These are phyloP conservation scores for Dipodomys merriami DNA, from an alignment of 2,113 vertebrate species.

Conservation along the genomic window DNA sequence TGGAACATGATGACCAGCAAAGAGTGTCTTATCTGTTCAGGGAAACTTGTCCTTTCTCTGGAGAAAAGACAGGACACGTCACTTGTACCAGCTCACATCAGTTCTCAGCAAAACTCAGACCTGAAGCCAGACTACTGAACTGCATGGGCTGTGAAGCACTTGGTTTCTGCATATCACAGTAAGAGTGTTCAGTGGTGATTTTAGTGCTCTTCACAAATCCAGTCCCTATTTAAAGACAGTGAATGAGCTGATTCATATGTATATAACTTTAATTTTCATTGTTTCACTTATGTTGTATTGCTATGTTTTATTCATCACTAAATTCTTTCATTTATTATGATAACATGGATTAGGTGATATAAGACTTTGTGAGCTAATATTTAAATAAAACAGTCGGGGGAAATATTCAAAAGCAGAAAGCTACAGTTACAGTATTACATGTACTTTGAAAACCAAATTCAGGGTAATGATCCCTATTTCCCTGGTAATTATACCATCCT, in stretches of 20 bases:
- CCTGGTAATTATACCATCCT: not conserved
- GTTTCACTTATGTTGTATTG: too few species aligned
- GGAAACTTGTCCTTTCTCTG: not conserved
- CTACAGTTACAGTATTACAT: not conserved
- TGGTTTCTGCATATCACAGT: not conserved
- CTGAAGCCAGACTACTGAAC: not conserved
- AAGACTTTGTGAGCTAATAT: too few species aligned
- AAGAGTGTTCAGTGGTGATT: not conserved
- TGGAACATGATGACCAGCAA: not conserved
- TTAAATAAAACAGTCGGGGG: too few species aligned
- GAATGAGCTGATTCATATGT: too few species aligned
- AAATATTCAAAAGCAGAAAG: not conserved
- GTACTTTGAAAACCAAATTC: constrained; percentile 34
- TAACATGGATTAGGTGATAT: too few species aligned
- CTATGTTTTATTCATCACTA: too few species aligned
- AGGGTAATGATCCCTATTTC: not conserved
- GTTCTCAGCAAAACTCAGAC: not conserved
- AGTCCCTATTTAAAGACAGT: not conserved
- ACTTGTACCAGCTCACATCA: not conserved
- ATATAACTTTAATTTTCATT: too few species aligned
- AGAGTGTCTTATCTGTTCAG: not conserved
- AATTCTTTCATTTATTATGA: too few species aligned
- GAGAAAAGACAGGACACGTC: not conserved
- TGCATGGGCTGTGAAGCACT: not conserved
- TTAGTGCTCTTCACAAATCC: too few species aligned